phyloP scores from a whole-genome alignment of 2,113 vertebrate genomes.

The Antigone vipio region DNA sequence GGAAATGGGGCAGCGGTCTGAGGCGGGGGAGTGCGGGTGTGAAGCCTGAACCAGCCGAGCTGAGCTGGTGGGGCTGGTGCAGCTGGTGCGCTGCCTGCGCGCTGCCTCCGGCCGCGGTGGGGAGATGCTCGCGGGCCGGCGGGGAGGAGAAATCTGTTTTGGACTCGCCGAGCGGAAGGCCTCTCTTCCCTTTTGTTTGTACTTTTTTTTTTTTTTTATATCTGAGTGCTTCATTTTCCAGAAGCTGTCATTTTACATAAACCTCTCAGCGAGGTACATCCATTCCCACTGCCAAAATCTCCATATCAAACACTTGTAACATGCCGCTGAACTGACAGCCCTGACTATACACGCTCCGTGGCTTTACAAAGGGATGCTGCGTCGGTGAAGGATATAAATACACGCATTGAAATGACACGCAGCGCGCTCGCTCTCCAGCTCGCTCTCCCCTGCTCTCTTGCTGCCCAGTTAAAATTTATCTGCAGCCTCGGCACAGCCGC shows the following conservation, averaged over 20 bases:
- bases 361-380: conserved; percentile 36
- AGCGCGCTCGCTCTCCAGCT: not conserved
- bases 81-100: not conserved
- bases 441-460: not conserved
- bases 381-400: conserved; percentile 44
- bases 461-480: not conserved
- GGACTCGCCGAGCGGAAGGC: not conserved
- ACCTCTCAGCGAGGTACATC: conserved; percentile 69
- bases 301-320: conserved; percentile 73
- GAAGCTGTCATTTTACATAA: conserved; percentile 78
- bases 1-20: not conserved
- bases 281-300: conserved; percentile 71
- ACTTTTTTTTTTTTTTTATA: not conserved
- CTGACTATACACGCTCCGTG: conserved; percentile 12
- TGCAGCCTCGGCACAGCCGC: not conserved
- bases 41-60: not conserved
- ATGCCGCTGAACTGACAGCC: conserved; percentile 64
- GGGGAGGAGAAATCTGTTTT: not conserved
- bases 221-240: conserved; percentile 72
- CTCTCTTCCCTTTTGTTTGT: conserved; percentile 32
- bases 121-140: not conserved
- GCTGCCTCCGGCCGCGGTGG: not conserved
- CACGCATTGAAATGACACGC: not conserved
- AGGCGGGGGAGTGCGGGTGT: not conserved
- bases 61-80: conserved; percentile 46